phyloP scores from a whole-genome alignment of 1,140 invertebrate species.

The Papilio dardanus region DNA sequence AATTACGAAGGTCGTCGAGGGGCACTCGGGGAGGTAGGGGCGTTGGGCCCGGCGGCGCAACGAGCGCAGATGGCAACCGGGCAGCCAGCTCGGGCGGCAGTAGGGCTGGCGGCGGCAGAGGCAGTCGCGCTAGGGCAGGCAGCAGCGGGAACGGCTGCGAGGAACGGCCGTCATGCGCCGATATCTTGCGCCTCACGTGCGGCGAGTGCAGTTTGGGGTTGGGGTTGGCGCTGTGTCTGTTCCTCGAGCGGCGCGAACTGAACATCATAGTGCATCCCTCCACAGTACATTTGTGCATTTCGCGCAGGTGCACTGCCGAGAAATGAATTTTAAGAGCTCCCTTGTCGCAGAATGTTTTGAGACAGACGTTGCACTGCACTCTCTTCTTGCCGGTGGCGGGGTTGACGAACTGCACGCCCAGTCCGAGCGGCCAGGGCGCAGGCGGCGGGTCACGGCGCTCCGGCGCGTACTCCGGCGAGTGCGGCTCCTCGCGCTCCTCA shows the following conservation, averaged over 20 bases:
- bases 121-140: constrained; percentile 83
- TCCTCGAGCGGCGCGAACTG: constrained; percentile 88
- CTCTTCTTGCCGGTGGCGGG: constrained; percentile 97
- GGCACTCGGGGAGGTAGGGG: constrained; percentile 82
- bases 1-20: constrained; percentile 82
- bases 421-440: constrained; percentile 88
- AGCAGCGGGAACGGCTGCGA: constrained; percentile 91
- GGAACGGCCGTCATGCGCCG: constrained; percentile 94
- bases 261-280: constrained; percentile 92
- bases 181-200: constrained; percentile 95
- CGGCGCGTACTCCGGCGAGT: constrained; percentile 65
- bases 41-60: constrained; percentile 85
- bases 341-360: constrained; percentile 99
- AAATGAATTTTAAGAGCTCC: constrained; percentile 99
- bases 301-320: constrained; percentile 94
- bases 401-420: constrained; percentile 95
- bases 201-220: constrained; percentile 99
- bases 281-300: constrained; percentile 91
- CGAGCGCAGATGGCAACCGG: constrained; percentile 83
- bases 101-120: constrained; percentile 68
- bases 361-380: constrained; percentile 98
- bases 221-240: constrained; percentile 95
- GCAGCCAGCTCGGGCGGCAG: constrained; percentile 81
- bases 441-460: constrained; percentile 72
- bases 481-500: constrained; percentile 70